Base-by-base conservation (phyloP, 2,888 invertebrate genomes). In the Micropterix aruncella region DNA sequence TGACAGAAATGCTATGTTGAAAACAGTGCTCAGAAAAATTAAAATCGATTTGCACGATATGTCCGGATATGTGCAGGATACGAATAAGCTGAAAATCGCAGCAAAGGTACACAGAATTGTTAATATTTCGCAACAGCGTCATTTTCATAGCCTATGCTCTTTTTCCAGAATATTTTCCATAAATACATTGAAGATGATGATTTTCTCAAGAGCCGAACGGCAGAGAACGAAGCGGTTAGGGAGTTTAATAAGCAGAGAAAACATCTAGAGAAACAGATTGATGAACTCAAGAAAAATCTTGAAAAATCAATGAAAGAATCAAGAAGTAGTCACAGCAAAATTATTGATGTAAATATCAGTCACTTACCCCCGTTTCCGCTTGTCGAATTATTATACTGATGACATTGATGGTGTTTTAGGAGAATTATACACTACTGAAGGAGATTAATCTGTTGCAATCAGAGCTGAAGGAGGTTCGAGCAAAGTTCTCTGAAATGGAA, bases 201-300 rank as follows among this genome's bases (percentile, higher is more conserved):
- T 52, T 79, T 86, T 46, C 71, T 77, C 43, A 73, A 79, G 2
- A 75, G 74, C 42, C 79, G 80, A 17, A 67, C 75, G 5, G 77
- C 79, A 3, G 84, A 85, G 48, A 73, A 76, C n/a, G 80, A 83
- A 51, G 80, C 81, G 0, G 78, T 80, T 16, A 74, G 76, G 16
- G 87, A 87, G 60, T 83, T 88, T 55, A 71, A 83, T 51, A 73
- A 88, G 1, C 92, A 93, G 57, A 70, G 90, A 36, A 83, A 84
- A 50, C 86, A 90, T 57, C 70, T 93, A 19, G 92, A 92, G 54
- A 75, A 70, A 49, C 73, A 72, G 51, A 62, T 73, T 37, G 63
- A 66, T 0, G 56, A 54, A 1, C 57, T 67, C 16, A 65, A 61
- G 48, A 47, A 55, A 16, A 68, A 69, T 51, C 56, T 70, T 3